phyloP scores from a whole-genome alignment of 2,888 invertebrate genomes.

The Chydorus sphaericus region DNA sequence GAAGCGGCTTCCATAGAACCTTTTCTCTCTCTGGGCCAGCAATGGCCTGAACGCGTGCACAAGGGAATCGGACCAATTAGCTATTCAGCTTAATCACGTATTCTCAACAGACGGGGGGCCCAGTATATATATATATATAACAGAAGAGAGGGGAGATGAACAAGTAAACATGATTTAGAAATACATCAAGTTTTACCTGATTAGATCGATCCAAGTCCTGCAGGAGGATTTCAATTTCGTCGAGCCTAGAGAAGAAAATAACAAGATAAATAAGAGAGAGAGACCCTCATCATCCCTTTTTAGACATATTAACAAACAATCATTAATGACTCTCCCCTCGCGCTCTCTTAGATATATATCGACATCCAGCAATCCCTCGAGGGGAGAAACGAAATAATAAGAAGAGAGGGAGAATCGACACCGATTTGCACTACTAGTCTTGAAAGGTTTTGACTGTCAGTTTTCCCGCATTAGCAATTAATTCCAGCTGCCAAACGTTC shows the following conservation, averaged over 20 bases:
- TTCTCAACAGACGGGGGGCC: neutral
- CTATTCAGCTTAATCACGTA: slow-evolving; percentile 6
- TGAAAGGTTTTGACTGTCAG: neutral
- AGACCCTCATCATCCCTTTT: neutral
- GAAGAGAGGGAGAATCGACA: neutral
- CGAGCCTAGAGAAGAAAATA: no score
- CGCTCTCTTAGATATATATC: neutral
- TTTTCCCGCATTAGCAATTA: slow-evolving; percentile 4
- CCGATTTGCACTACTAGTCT: neutral
- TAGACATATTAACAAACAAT: slow-evolving; percentile 3
- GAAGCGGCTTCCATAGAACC: no score
- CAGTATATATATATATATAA: neutral
- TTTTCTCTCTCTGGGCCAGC: no score
- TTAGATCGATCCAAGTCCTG: slow-evolving; percentile 36
- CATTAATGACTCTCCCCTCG: neutral
- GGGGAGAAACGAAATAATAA: neutral
- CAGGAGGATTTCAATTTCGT: slow-evolving; percentile 36
- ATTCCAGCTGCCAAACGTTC: neutral
- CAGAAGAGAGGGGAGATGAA: neutral
- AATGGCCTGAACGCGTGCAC: neutral
- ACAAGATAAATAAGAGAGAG: slow-evolving; percentile 17
- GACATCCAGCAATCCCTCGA: neutral
- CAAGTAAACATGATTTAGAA: neutral
- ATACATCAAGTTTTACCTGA: slow-evolving; percentile 24
- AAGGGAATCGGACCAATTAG: slow-evolving; percentile 1